Base-by-base conservation (phyloP, 2,888 invertebrate genomes). In the Argyra leucocephala region DNA sequence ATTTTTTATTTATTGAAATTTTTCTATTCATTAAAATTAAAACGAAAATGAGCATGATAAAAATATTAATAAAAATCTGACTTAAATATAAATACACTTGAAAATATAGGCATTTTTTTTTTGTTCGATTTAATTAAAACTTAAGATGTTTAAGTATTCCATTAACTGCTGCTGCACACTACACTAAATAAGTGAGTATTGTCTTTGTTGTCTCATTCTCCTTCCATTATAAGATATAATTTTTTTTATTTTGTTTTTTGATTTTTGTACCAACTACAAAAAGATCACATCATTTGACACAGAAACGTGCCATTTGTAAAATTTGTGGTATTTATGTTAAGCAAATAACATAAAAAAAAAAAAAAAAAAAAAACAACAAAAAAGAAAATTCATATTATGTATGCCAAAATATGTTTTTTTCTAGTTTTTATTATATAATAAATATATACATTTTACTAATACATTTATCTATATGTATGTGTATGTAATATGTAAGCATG, bases 241-340 rank as follows among this genome's bases (percentile, higher is more conserved):
- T 18, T 18, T 48, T 12, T 48, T 18, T 48, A 18, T 18, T 48
- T 12, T 48, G 15, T 48, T 12, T n/a, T n/a, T n/a, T n/a, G n/a
- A 15, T 37, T 37, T 10, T 37, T 12, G 3, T 48, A 18, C n/a
- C 15, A 48, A 18, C 18, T 18, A n/a, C n/a, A n/a, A n/a, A 48
- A 48, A 18, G 48, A 48, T 48, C 48, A 48, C 18, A 48, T 22
- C 21, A 48, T 48, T 48, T 48, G 15, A 2, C 48, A 48, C 18
- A 48, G 48, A 37, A 64, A 68, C 68, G 68, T 68, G 68, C 60
- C 66, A 62, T 64, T 65, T 63, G 12, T 21, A 65, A 64, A 66
- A 66, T 67, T 67, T 63, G 31, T 67, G 68, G 68, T 61, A 68
- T 68, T 68, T 68, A 61, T 67, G 68, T 65, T 68, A 66, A 68